Percentiles rank a stretch among this genome's conserved stretches.
Evolutionary conservation across 2,113 vertebrate genomes (phyloP).

Genomic region (Promerops cafer): DNA sequence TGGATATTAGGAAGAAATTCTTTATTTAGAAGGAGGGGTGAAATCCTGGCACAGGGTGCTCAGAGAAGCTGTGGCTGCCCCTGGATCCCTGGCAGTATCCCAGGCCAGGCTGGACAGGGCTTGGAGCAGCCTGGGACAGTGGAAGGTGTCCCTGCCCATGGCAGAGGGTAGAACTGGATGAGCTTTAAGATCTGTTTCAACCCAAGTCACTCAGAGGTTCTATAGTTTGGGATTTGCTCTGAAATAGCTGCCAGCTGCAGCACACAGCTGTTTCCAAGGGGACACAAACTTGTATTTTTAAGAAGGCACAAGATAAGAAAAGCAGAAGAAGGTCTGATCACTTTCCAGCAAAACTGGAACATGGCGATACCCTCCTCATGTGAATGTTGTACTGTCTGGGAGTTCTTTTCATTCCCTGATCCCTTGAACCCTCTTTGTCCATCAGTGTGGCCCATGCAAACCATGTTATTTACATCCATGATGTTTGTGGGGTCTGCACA

Average conservation of each 20-base stretch:
- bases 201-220: neutral
- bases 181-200: neutral
- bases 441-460: neutral
- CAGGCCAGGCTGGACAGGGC: accelerated
- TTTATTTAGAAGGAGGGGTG: accelerated
- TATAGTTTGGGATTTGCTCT: neutral
- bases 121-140: accelerated
- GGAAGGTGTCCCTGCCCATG: neutral
- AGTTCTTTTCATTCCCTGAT: neutral
- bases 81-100: neutral
- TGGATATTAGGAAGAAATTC: neutral
- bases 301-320: neutral
- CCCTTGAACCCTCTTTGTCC: neutral
- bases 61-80: neutral
- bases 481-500: neutral
- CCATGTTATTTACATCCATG: neutral
- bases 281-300: neutral
- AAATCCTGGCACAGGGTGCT: neutral
- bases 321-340: neutral
- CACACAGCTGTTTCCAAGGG: neutral
- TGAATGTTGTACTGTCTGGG: neutral
- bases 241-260: neutral
- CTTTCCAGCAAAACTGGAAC: accelerated
- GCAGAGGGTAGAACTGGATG: accelerated
- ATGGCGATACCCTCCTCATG: accelerated